Evolutionary conservation across 2,797 vertebrate species (phyloP).

Genomic region (Eulemur mongoz): DNA sequence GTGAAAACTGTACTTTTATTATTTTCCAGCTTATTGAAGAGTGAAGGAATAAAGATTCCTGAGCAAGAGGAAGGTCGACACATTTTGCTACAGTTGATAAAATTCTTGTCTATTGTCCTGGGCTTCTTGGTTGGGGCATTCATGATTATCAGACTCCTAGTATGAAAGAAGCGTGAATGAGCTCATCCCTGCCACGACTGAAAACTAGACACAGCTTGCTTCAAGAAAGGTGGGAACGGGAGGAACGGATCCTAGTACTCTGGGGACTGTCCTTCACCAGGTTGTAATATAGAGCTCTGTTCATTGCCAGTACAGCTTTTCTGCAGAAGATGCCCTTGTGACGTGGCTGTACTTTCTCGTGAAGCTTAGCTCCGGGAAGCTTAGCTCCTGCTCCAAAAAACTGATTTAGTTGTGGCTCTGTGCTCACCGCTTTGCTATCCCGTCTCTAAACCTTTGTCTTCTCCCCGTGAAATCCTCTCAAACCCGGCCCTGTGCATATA

Average conservation of each 20-base stretch:
- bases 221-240: background rate
- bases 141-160: background rate
- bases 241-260: background rate
- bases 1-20: background rate
- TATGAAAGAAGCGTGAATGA: background rate
- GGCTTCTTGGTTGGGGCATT: constrained; percentile 6
- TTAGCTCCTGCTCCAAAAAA: background rate
- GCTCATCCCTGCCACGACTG: background rate
- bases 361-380: background rate
- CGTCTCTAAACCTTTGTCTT: background rate
- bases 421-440: background rate
- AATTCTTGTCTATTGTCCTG: constrained; percentile 57
- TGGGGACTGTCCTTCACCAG: background rate
- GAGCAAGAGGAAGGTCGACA: background rate
- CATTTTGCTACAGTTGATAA: constrained; percentile 20
- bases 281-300: background rate
- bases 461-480: background rate
- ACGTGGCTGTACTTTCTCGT: background rate
- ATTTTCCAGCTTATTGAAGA: background rate
- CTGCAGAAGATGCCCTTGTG: background rate
- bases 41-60: background rate
- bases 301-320: background rate
- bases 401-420: background rate
- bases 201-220: background rate
- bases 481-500: rapidly evolving